phyloP scores from a whole-genome alignment of 2,113 vertebrate genomes.

The Aptenodytes patagonicus region DNA sequence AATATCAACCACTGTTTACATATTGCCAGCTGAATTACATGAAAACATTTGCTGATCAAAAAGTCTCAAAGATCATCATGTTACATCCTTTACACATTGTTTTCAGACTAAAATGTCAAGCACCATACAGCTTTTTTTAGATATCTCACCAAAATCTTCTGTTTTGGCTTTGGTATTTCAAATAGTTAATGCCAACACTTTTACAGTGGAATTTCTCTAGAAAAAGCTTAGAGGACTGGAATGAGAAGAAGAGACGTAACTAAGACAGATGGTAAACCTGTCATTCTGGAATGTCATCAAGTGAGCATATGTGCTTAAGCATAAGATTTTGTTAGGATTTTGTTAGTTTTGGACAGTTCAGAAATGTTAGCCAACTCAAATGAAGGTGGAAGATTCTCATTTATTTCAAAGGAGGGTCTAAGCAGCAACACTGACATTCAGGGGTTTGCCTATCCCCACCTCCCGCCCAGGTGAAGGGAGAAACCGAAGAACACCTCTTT shows the following conservation, averaged over 20 bases:
- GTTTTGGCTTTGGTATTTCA: background rate
- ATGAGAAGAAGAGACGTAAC: background rate
- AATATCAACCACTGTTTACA: background rate
- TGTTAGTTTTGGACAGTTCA: background rate
- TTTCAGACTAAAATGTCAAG: background rate
- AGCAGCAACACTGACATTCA: accelerated
- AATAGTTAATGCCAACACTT: background rate
- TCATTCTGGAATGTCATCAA: background rate
- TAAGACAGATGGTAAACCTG: background rate
- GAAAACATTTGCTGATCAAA: background rate
- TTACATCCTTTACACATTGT: background rate
- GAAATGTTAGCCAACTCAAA: background rate
- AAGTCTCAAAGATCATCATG: background rate
- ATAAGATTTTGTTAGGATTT: background rate
- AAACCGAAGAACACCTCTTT: background rate
- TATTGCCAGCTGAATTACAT: background rate
- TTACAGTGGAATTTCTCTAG: background rate
- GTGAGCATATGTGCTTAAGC: background rate
- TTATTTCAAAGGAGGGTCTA: background rate
- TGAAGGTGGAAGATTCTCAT: background rate
- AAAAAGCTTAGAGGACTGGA: background rate
- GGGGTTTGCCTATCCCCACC: background rate
- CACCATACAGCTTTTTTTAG: background rate
- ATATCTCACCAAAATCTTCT: background rate
- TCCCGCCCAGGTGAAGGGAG: background rate